Conservation (phyloP, 1,140 invertebrate species). For the Chlorops oryzae region DNA sequence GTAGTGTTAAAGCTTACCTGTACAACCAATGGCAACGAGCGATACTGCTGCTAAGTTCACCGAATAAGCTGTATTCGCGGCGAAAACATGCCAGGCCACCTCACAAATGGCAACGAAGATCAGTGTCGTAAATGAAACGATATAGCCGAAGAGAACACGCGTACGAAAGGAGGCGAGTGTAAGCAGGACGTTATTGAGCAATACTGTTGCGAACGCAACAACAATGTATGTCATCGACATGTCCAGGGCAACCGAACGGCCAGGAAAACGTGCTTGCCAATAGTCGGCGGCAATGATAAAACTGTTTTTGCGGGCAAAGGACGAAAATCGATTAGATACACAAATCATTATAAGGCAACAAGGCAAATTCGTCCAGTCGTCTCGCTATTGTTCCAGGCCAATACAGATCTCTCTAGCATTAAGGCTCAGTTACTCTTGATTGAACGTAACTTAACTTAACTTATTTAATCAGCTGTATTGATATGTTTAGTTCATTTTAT, state of each 20-base stretch:
- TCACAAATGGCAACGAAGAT: constrained; percentile 78
- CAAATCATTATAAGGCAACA: neutral
- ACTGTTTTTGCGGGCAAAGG: constrained; percentile 48
- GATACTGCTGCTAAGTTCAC: constrained; percentile 79
- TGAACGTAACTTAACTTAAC: too few species aligned
- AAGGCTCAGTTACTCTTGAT: too few species aligned
- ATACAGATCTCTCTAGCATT: too few species aligned
- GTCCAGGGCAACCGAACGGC: constrained; percentile 80
- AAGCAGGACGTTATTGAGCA: constrained; percentile 78
- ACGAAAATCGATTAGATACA: neutral
- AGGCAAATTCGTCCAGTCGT: too few species aligned
- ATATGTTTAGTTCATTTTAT: too few species aligned
- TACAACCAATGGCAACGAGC: constrained; percentile 80
- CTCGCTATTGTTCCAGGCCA: too few species aligned
- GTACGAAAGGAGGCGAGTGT: constrained; percentile 75
- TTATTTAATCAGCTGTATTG: too few species aligned
- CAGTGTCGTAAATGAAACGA: constrained; percentile 73
- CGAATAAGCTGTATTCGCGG: constrained; percentile 61
- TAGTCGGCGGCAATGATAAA: constrained; percentile 88
- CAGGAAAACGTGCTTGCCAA: constrained; percentile 76
- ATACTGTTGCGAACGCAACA: constrained; percentile 77
- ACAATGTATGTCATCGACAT: constrained; percentile 87
- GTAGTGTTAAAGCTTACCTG: constrained; percentile 53
- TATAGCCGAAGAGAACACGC: constrained; percentile 81
- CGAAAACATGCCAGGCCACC: constrained; percentile 76